A percentile compares a stretch with the other conserved stretches of the same genome.
phyloP scores from a whole-genome alignment of 2,888 invertebrate genomes.

The Eristalinus aeneus region DNA sequence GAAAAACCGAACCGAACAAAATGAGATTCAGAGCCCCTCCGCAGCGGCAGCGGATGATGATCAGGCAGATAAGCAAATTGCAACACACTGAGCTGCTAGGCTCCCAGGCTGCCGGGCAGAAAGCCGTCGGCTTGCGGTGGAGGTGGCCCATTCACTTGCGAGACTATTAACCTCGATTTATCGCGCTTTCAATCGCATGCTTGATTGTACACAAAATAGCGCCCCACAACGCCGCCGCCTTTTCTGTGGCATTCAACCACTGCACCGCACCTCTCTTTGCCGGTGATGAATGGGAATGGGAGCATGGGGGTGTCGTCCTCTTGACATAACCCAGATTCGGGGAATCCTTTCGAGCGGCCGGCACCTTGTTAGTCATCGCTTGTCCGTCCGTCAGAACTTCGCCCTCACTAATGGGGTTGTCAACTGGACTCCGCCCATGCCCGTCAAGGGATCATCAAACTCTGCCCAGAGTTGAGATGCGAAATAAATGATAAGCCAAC shows the following conservation, averaged over 20 bases:
- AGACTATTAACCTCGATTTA: slow-evolving; percentile 65
- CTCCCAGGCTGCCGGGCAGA: background rate
- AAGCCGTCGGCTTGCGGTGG: slow-evolving; percentile 20
- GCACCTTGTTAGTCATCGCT: slow-evolving; percentile 42
- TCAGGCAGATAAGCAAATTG: slow-evolving; percentile 59
- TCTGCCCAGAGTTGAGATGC: background rate
- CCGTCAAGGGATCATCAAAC: background rate
- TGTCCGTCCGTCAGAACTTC: slow-evolving; percentile 24
- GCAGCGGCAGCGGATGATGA: slow-evolving; percentile 27
- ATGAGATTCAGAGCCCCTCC: background rate
- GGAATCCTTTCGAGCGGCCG: background rate
- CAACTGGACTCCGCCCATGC: slow-evolving; percentile 2
- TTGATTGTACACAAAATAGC: slow-evolving; percentile 37
- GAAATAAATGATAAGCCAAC: slow-evolving; percentile 33
- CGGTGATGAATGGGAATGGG: slow-evolving; percentile 48
- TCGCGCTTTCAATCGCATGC: slow-evolving; percentile 59
- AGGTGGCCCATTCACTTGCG: slow-evolving; percentile 53
- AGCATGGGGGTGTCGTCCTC: slow-evolving; percentile 33
- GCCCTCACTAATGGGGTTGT: slow-evolving; percentile 19
- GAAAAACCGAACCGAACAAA: slow-evolving; percentile 8
- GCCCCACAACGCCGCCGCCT: background rate
- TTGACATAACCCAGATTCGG: slow-evolving; percentile 57
- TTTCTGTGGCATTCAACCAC: background rate
- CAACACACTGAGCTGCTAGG: slow-evolving; percentile 37
- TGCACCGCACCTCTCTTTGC: background rate